phyloP scores from a whole-genome alignment of 64 coral and sea anemone species.

The Pocillopora damicornis region DNA sequence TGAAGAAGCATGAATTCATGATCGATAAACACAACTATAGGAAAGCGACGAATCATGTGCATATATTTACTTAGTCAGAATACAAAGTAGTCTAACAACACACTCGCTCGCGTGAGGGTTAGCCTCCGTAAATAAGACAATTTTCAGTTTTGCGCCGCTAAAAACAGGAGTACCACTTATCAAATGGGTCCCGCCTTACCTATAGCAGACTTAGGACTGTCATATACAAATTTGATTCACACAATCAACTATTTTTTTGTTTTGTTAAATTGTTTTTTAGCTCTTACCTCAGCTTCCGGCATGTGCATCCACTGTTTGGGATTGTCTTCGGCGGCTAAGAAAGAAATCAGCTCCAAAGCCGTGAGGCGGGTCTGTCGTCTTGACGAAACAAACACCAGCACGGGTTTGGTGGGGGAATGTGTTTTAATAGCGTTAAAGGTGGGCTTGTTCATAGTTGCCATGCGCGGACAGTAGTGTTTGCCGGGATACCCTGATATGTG shows the following conservation, averaged over 20 bases:
- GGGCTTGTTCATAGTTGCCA: slow-evolving; percentile 99
- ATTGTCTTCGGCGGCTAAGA: slow-evolving; percentile 76
- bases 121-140: too few species aligned
- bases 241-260: neutral
- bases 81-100: too few species aligned
- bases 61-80: too few species aligned
- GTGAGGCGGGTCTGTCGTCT: slow-evolving; percentile 93
- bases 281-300: slow-evolving; percentile 92
- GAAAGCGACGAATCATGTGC: too few species aligned
- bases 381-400: slow-evolving; percentile 91
- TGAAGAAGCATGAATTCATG: too few species aligned
- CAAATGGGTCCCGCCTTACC: too few species aligned
- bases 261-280: neutral
- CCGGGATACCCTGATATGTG: slow-evolving; percentile 94
- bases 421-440: slow-evolving; percentile 87
- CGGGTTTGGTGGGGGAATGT: slow-evolving; percentile 89
- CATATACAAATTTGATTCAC: too few species aligned
- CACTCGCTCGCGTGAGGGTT: too few species aligned
- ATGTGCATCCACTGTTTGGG: slow-evolving; percentile 99
- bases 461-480: slow-evolving; percentile 98
- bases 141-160: too few species aligned
- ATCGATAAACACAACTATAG: too few species aligned
- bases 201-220: too few species aligned
- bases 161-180: too few species aligned
- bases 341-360: slow-evolving; percentile 91